Percentiles rank a stretch among this genome's conserved stretches.
phyloP scores from a whole-genome alignment of 2,113 vertebrate genomes.

The Mugil cephalus region DNA sequence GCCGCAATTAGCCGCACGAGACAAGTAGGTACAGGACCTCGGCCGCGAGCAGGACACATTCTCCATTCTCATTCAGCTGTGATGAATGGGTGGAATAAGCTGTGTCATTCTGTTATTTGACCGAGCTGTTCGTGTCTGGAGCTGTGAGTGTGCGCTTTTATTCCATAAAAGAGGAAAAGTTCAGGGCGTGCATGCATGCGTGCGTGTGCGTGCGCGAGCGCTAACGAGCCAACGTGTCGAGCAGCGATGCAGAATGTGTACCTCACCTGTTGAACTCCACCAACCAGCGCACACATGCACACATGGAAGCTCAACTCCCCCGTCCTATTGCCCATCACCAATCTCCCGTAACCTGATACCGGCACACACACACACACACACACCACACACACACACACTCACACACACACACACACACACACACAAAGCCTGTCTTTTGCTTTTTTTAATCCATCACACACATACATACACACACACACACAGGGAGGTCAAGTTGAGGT shows the following conservation, averaged over 20 bases:
- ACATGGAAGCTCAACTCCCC: constrained; percentile 51
- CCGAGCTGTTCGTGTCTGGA: constrained; percentile 37
- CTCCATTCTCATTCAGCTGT: constrained; percentile 35
- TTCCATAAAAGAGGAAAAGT: constrained; percentile 48
- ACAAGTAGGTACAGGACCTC: constrained; percentile 43
- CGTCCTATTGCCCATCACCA: constrained; percentile 39
- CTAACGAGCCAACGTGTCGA: constrained; percentile 38
- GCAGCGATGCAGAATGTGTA: constrained; percentile 47
- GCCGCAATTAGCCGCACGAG: background rate
- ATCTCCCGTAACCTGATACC: constrained; percentile 60
- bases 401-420: constrained; percentile 14
- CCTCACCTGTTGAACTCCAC: constrained; percentile 61
- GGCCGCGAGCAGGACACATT: constrained; percentile 1
- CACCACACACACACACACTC: constrained; percentile 32
- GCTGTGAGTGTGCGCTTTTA: constrained; percentile 16
- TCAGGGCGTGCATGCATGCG: background rate
- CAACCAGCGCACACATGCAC: constrained; percentile 5
- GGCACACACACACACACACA: constrained; percentile 16
- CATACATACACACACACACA: constrained; percentile 29
- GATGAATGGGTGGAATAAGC: constrained; percentile 47
- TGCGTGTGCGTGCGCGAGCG: background rate
- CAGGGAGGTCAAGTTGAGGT: constrained; percentile 74
- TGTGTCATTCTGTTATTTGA: constrained; percentile 8
- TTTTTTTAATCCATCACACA: constrained; percentile 50
- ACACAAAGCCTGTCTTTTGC: constrained; percentile 17